Conservation (phyloP, 2,888 invertebrate species). For the Drosophila limbata region DNA sequence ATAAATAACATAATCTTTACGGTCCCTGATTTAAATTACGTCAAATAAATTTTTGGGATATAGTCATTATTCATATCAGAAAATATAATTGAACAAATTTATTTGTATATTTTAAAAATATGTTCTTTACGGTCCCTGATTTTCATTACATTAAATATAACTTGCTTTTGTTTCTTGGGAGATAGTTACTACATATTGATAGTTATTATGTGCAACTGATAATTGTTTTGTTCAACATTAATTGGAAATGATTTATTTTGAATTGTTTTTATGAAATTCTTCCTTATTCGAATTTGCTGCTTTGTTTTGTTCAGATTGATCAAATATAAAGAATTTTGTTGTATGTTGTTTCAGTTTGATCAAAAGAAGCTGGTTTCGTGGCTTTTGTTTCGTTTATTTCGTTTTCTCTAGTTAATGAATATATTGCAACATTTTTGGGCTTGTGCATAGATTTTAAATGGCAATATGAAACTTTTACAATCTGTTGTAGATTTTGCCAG, state of each 20-base stretch:
- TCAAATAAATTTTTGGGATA: neutral
- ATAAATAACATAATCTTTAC: too few species aligned
- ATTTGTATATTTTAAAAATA: neutral
- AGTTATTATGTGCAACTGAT: too few species aligned
- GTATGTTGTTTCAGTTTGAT: neutral
- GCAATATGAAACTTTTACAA: conserved; percentile 55
- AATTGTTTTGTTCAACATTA: neutral
- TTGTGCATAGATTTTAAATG: neutral
- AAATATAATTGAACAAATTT: too few species aligned
- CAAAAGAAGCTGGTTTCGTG: neutral
- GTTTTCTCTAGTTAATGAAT: neutral
- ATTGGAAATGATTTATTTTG: neutral
- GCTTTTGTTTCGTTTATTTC: conserved; percentile 10
- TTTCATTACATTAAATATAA: too few species aligned
- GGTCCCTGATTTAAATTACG: too few species aligned
- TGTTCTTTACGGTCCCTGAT: too few species aligned
- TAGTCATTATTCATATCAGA: too few species aligned
- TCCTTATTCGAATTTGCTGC: neutral
- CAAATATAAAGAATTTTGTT: neutral
- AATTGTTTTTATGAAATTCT: neutral
- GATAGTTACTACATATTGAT: too few species aligned
- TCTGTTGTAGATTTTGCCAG: conserved; percentile 80
- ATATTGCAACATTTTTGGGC: neutral
- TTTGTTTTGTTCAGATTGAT: neutral
- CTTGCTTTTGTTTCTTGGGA: too few species aligned